These are phyloP conservation scores for Latrodectus geometricus DNA, from an alignment of 1,140 invertebrate species.

Conservation along the genomic window DNA sequence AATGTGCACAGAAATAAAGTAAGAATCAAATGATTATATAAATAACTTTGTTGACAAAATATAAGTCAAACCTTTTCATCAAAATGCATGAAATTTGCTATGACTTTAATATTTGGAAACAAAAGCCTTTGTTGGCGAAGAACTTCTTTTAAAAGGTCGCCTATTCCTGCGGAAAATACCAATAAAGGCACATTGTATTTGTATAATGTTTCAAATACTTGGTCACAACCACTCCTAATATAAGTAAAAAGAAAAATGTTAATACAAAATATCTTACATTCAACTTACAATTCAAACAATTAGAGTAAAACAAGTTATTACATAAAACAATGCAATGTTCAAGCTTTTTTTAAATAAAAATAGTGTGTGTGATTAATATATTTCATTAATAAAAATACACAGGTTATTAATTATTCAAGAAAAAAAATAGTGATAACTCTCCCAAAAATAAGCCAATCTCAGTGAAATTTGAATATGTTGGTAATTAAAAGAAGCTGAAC, in stretches of 20 bases:
- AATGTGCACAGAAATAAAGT: background rate
- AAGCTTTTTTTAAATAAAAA: background rate
- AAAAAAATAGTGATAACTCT: no score
- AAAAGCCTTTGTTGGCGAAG: slow-evolving; percentile 77
- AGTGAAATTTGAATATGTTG: no score
- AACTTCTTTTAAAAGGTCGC: slow-evolving; percentile 83
- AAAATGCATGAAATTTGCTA: slow-evolving; percentile 91
- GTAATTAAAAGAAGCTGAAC: no score
- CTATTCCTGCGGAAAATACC: slow-evolving; percentile 94
- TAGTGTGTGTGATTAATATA: no score
- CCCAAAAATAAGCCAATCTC: no score
- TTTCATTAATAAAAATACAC: no score
- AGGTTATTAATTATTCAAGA: no score
- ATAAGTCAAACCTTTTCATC: slow-evolving; percentile 72
- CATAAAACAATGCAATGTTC: background rate
- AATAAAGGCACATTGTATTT: slow-evolving; percentile 81
- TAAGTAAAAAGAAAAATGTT: slow-evolving; percentile 44
- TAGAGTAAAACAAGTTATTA: no score
- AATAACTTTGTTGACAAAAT: slow-evolving; percentile 61
- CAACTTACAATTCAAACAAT: no score
- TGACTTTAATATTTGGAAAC: slow-evolving; percentile 84
- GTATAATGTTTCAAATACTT: slow-evolving; percentile 79
- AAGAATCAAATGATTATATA: background rate
- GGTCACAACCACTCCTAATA: slow-evolving; percentile 78
- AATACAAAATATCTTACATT: no score